A percentile compares a stretch with the other conserved stretches of the same genome.
These are phyloP conservation scores for Sus cebifrons DNA, from an alignment of 2,797 vertebrate species.

Conservation along the genomic window DNA sequence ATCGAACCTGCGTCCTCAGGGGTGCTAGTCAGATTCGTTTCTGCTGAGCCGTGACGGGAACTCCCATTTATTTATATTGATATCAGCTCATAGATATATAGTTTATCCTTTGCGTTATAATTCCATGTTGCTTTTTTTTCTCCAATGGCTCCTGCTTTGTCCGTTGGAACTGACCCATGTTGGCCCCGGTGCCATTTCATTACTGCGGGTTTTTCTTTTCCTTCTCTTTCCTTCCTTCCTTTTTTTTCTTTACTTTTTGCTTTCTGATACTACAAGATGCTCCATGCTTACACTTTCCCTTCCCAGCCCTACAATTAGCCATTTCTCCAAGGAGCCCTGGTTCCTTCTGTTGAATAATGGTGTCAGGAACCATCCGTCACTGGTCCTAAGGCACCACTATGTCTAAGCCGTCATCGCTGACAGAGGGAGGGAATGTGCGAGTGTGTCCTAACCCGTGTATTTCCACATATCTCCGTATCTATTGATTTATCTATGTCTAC, in stretches of 20 bases:
- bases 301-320: not conserved
- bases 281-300: not conserved
- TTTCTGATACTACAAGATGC: not conserved
- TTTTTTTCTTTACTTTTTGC: not conserved
- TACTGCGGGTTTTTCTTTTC: no score
- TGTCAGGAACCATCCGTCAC: not conserved
- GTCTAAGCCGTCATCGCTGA: not conserved
- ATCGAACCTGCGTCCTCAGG: no score
- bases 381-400: no score
- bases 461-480: accelerated
- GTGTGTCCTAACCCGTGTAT: accelerated
- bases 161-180: not conserved
- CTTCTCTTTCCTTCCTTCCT: no score
- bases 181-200: accelerated
- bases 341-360: not conserved
- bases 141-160: not conserved
- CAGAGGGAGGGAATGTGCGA: accelerated
- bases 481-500: not conserved
- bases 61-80: no score
- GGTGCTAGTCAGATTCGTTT: no score
- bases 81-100: accelerated
- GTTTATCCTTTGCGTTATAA: not conserved
- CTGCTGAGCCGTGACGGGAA: no score
- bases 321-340: not conserved
- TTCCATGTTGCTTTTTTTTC: not conserved